Conservation (phyloP, 2,113 vertebrate species). For the Sitta europaea region DNA sequence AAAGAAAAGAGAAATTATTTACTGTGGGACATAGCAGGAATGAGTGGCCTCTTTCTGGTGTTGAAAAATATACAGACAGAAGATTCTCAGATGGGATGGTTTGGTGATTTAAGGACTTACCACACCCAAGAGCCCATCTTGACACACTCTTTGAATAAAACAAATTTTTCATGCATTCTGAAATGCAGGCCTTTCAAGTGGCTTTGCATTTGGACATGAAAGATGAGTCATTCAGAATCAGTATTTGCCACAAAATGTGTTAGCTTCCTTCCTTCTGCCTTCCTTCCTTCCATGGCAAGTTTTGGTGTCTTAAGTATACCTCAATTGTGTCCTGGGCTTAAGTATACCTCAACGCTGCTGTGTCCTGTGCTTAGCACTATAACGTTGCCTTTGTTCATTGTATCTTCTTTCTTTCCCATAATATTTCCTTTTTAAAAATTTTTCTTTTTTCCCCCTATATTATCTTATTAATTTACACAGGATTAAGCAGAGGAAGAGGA, state of each 20-base stretch:
- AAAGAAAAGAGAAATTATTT: background rate
- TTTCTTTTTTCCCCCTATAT: fast-evolving
- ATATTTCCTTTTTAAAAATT: no score
- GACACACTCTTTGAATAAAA: background rate
- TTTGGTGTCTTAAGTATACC: background rate
- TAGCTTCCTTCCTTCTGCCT: background rate
- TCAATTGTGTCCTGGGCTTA: background rate
- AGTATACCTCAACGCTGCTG: background rate
- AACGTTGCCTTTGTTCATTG: background rate
- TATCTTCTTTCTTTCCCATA: background rate
- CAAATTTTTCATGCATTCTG: background rate
- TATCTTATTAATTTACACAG: background rate
- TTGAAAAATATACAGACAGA: background rate
- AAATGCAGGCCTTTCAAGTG: background rate
- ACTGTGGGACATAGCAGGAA: background rate
- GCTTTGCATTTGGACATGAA: background rate
- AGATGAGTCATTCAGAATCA: background rate
- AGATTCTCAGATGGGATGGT: background rate
- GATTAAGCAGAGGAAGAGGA: background rate
- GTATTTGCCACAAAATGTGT: background rate
- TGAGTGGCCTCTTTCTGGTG: background rate
- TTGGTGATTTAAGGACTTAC: background rate
- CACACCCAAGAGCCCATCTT: background rate
- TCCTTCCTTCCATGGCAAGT: background rate
- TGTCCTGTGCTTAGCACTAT: background rate